Evolutionary conservation across 2,113 vertebrate genomes (phyloP).

Genomic region (Poecile atricapillus): DNA sequence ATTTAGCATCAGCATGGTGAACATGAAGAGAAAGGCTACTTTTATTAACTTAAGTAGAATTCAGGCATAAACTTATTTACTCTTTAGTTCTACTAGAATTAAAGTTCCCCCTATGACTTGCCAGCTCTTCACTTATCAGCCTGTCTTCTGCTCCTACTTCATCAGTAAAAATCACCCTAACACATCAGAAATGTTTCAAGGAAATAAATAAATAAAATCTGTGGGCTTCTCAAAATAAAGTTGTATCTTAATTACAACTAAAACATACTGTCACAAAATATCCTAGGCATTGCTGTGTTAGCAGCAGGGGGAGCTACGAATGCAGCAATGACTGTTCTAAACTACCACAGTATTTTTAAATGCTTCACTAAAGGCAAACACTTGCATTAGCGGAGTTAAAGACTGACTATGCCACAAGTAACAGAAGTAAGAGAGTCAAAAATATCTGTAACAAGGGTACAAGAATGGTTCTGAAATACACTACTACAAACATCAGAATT

Average conservation of each 20-base stretch:
- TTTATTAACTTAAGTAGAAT: neutral
- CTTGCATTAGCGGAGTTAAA: neutral
- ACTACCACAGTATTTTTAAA: neutral
- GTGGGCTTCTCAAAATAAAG: neutral
- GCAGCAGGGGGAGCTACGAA: conserved; percentile 47
- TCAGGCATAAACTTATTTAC: neutral
- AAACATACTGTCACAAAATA: neutral
- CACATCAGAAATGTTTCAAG: neutral
- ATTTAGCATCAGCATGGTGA: neutral
- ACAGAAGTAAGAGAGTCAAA: neutral
- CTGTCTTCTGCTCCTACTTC: neutral
- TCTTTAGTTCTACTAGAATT: neutral
- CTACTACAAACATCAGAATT: neutral
- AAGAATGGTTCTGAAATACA: neutral
- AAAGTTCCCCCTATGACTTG: neutral
- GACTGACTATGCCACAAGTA: neutral
- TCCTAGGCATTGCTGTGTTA: neutral
- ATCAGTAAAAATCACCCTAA: neutral
- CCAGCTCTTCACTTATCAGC: neutral
- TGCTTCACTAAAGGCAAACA: neutral
- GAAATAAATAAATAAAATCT: neutral
- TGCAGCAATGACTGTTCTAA: neutral
- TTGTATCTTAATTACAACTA: neutral
- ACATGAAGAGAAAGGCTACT: neutral
- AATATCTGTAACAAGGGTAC: neutral